Evolutionary conservation across 2,113 vertebrate species (phyloP).

Genomic region (Silurus meridionalis): DNA sequence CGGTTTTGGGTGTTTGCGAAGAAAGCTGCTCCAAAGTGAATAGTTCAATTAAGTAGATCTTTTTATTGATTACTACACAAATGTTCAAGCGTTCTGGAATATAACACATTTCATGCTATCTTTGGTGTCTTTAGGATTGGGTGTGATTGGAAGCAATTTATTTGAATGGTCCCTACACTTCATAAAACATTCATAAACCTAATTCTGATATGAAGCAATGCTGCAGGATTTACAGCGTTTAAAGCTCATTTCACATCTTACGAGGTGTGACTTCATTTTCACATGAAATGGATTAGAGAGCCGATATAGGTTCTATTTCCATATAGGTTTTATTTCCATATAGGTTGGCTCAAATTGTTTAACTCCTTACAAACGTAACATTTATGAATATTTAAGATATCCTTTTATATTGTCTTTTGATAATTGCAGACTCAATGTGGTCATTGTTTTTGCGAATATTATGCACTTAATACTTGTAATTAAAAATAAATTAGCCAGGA

Average conservation of each 20-base stretch:
- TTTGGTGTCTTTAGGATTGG: background rate
- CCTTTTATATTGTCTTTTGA: background rate
- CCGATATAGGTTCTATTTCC: background rate
- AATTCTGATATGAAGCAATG: background rate
- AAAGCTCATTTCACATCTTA: background rate
- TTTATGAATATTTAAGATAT: background rate
- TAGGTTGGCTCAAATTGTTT: background rate
- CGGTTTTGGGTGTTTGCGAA: background rate
- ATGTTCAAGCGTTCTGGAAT: background rate
- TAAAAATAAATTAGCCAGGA: background rate
- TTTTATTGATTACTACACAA: background rate
- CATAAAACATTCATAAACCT: background rate
- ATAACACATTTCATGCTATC: background rate
- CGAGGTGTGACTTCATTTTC: background rate
- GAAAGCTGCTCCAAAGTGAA: slow-evolving; percentile 14
- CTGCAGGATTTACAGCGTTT: background rate
- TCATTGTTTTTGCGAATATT: too few relatives aligned
- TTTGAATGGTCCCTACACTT: background rate
- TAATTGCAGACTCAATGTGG: background rate
- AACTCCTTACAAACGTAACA: background rate
- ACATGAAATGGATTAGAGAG: background rate
- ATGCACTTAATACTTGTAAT: background rate
- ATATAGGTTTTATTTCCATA: background rate
- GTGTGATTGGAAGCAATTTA: background rate
- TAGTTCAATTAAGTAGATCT: background rate